phyloP scores from a whole-genome alignment of 2,113 vertebrate genomes.

The Desmodus rotundus region DNA sequence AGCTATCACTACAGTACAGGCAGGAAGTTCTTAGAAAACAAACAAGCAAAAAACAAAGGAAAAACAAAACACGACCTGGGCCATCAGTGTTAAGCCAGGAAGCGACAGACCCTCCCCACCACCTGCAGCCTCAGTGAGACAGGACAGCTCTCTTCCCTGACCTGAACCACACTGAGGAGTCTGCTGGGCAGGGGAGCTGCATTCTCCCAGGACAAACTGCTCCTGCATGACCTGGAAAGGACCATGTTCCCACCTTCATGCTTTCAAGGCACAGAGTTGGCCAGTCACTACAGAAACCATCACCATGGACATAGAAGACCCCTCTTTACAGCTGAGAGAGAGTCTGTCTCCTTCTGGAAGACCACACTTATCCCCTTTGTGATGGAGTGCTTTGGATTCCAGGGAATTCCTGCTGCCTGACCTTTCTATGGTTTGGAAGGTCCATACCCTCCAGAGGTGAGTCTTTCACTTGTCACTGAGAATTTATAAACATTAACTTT shows the following conservation, averaged over 20 bases:
- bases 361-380: too few species aligned
- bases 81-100: fast-evolving
- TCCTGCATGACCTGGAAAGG: background rate
- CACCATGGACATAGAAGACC: fast-evolving
- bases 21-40: background rate
- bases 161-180: fast-evolving
- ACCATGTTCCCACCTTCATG: background rate
- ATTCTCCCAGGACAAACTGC: background rate
- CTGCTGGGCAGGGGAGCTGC: fast-evolving
- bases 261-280: too few species aligned
- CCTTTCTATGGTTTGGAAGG: background rate
- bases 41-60: background rate
- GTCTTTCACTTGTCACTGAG: background rate
- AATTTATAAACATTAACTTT: too few species aligned
- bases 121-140: fast-evolving
- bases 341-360: background rate
- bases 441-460: too few species aligned
- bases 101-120: fast-evolving
- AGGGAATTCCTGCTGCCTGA: background rate
- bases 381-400: background rate
- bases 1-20: fast-evolving
- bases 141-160: background rate
- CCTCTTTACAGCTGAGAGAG: fast-evolving
- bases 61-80: background rate
- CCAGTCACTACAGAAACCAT: fast-evolving